These are phyloP conservation scores for Amiota communis DNA, from an alignment of 2,888 invertebrate species.

Conservation along the genomic window DNA sequence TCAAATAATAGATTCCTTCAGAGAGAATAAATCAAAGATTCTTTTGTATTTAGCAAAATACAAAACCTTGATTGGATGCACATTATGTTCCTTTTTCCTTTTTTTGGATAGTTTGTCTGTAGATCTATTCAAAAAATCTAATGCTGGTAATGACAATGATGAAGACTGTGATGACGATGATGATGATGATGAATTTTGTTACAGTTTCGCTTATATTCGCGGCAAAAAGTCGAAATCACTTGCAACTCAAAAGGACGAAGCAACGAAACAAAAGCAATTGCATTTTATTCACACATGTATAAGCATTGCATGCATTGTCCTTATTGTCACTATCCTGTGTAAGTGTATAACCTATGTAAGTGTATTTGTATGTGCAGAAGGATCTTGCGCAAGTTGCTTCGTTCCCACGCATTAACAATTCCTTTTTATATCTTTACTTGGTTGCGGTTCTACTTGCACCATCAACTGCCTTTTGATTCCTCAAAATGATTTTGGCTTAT, in stretches of 20 bases:
- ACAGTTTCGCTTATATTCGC: constrained; percentile 24
- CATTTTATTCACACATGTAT: constrained; percentile 2
- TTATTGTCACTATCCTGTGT: neutral
- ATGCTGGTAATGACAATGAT: no score
- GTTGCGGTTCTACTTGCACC: constrained; percentile 25
- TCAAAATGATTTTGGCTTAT: constrained; percentile 5
- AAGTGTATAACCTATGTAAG: neutral
- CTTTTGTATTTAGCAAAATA: no score
- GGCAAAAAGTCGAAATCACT: constrained; percentile 20
- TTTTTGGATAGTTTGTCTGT: no score
- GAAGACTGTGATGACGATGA: neutral
- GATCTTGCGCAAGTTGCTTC: constrained; percentile 61
- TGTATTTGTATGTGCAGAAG: constrained; percentile 3
- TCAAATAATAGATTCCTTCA: no score
- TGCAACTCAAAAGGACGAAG: neutral
- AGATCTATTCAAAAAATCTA: no score
- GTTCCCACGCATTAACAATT: constrained; percentile 56
- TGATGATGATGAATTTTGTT: constrained; percentile 17
- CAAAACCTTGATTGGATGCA: no score
- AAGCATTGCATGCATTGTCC: constrained; percentile 9
- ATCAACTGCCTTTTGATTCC: constrained; percentile 46
- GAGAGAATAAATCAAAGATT: no score
- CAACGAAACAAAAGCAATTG: neutral
- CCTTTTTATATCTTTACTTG: neutral
- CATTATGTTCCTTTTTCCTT: no score